Evolutionary conservation across 1,140 invertebrate genomes (phyloP), one percentile per base, ranked within the genome.

Genomic region (Lordiphosa stackelbergi): DNA sequence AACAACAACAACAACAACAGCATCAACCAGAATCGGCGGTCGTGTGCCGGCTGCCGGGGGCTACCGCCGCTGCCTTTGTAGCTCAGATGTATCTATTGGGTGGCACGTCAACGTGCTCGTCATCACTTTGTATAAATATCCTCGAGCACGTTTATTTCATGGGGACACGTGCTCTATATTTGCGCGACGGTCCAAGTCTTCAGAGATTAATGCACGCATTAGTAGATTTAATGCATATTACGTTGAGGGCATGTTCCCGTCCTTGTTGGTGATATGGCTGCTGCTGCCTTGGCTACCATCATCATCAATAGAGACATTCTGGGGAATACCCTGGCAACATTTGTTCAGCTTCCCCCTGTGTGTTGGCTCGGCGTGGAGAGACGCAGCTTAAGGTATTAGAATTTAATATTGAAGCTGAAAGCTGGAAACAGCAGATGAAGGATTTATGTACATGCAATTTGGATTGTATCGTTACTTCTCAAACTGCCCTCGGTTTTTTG

Each of bases 221-320:
- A 86, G 85, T 78, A 71, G 85, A 86, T 83, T 86, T 86, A 86
- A 86, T 86, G 85, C 73, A 81, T 84, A 73, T 84, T 78, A 84
- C 73, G 69, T 36, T 56, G 56, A 24, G 63, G 52, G 51, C 41
- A 51, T 54, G 64, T 53, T 40, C 43, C 54, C 45, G 55, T 52
- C 41, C 12, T 31, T 19, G 24, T 52, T 6, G 2, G 24, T 22
- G 19, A 41, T 37, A 28, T 37, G 34, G 51, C 38, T 22, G 24
- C 48, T 43, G 54, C 59, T 43, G 54, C 59, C 78, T 62, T 70
- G 78, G 78, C 56, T 58, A 53, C 69, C 77, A 61, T 43, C 43
- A 31, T 16, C 71, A 66, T 16, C 71, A 69, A 85, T 85, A 79
- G 79, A 85, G 79, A 85, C 74, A 75, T 85, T 79, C 75, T 64